Percentiles rank a stretch among this genome's conserved stretches.
These are phyloP conservation scores for Chroicocephalus ridibundus DNA, from an alignment of 2,113 vertebrate genomes.

Conservation along the genomic window DNA sequence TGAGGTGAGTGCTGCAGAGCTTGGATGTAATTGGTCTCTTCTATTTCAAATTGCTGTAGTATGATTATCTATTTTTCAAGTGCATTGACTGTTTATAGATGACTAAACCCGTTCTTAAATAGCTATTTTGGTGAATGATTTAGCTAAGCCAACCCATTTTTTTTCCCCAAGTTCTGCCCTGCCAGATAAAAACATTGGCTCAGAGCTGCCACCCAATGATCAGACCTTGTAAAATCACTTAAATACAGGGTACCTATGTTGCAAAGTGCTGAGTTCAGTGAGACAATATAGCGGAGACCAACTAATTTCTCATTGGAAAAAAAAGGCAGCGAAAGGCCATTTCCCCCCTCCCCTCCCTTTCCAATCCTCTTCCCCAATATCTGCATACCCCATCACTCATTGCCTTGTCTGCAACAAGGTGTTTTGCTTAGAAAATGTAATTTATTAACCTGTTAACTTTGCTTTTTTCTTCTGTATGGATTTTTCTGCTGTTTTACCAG, in stretches of 20 bases:
- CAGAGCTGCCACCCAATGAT: slow-evolving; percentile 62
- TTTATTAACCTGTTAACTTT: not conserved
- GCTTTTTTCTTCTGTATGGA: not conserved
- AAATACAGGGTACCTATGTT: not conserved
- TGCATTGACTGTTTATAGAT: not conserved
- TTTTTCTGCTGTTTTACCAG: slow-evolving; percentile 19
- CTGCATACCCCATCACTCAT: not conserved
- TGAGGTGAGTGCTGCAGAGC: not conserved
- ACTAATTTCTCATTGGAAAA: not conserved
- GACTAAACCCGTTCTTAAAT: not conserved
- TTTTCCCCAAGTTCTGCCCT: not conserved
- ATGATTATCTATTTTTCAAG: not conserved
- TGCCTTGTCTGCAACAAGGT: not conserved
- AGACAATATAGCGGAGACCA: not conserved
- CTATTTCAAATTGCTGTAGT: not conserved
- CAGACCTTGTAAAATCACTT: slow-evolving; percentile 2
- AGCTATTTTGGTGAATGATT: not conserved
- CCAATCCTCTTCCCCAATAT: not conserved
- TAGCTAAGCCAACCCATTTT: not conserved
- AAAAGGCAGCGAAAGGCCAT: not conserved
- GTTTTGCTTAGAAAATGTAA: not conserved
- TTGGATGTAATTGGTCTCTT: not conserved
- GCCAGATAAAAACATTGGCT: not conserved
- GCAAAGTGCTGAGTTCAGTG: not conserved
- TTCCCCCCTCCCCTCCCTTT: not conserved